Percentiles rank a stretch among this genome's conserved stretches.
Evolutionary conservation across 2,797 vertebrate genomes (phyloP).

Genomic region (Notolepis coatsorum): DNA sequence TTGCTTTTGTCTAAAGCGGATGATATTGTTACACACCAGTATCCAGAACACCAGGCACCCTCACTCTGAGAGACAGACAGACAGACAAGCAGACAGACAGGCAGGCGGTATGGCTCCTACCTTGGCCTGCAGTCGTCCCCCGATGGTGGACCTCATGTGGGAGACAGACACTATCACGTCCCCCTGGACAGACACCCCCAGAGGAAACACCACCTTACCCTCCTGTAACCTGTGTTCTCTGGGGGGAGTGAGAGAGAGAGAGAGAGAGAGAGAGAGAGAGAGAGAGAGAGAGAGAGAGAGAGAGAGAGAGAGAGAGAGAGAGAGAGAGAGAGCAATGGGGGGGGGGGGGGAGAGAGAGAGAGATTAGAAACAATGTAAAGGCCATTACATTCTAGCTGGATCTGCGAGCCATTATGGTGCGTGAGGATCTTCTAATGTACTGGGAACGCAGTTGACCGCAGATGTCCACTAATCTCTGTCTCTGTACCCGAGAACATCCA

Average conservation of each 20-base stretch:
- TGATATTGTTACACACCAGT: no score
- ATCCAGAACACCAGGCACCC: no score
- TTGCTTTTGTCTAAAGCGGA: no score
- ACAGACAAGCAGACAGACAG: no score
- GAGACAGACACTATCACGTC: slow-evolving; percentile 94
- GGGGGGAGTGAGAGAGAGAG: slow-evolving; percentile 12
- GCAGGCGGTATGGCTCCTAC: slow-evolving; percentile 72
- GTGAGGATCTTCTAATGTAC: background rate
- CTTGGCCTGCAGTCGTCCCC: slow-evolving; percentile 97
- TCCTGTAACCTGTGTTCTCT: slow-evolving; percentile 97
- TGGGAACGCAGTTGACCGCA: background rate
- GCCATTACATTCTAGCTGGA: background rate
- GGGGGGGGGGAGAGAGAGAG: background rate
- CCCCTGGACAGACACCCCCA: slow-evolving; percentile 94
- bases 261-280: background rate
- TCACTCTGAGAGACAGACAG: no score
- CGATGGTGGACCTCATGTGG: slow-evolving; percentile 97
- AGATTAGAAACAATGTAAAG: no score
- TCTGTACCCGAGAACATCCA: background rate
- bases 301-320: background rate
- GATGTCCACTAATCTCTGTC: background rate
- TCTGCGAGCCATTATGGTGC: background rate
- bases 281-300: background rate
- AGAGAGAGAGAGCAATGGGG: background rate
- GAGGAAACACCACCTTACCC: slow-evolving; percentile 91